These are phyloP conservation scores for Danio aesculapii DNA, from an alignment of 2,797 vertebrate species.

Conservation along the genomic window DNA sequence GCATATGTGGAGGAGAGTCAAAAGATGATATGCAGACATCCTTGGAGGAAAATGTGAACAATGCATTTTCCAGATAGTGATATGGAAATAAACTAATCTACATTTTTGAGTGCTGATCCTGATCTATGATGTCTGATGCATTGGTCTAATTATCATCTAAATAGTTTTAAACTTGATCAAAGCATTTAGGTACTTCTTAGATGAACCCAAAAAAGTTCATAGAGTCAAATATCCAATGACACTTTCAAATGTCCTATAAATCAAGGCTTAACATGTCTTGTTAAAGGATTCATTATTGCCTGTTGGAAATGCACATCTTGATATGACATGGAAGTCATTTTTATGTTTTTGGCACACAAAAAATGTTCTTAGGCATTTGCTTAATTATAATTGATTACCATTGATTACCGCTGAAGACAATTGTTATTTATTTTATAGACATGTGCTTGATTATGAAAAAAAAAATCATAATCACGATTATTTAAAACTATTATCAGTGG, in stretches of 20 bases:
- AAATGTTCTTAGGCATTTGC: no score
- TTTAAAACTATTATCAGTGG: no score
- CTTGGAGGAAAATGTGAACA: neutral
- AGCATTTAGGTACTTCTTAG: neutral
- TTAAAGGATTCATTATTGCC: neutral
- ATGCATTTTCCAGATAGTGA: neutral
- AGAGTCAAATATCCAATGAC: neutral
- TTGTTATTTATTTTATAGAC: no score
- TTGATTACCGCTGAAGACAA: no score
- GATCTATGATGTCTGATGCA: neutral
- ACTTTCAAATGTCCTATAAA: neutral
- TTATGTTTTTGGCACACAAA: no score
- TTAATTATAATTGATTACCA: no score
- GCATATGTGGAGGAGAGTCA: constrained; percentile 12
- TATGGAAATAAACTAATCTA: neutral
- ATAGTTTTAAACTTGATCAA: neutral
- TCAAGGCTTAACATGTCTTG: neutral
- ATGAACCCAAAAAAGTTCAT: neutral
- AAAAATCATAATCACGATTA: no score
- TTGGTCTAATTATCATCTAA: neutral
- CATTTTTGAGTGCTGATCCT: neutral
- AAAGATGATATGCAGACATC: neutral
- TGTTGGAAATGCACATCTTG: no score
- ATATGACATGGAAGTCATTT: no score
- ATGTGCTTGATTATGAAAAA: no score